These are phyloP conservation scores for Ophion costatus DNA, from an alignment of 2,888 invertebrate species.

Conservation along the genomic window DNA sequence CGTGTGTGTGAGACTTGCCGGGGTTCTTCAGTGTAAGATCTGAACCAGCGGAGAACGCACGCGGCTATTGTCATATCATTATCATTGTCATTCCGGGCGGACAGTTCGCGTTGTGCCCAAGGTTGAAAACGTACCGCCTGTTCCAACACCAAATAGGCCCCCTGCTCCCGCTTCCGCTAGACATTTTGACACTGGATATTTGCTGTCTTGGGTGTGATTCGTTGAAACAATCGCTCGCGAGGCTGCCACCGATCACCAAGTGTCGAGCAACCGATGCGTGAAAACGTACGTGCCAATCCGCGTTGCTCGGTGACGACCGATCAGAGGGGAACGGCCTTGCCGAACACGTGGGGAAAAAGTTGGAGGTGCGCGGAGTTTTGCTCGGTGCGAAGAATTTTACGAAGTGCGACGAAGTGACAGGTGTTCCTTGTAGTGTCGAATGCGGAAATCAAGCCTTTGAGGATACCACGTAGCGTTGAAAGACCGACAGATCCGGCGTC, in stretches of 20 bases:
- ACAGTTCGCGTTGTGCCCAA: constrained; percentile 61
- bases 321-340: constrained; percentile 68
- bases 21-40: constrained; percentile 83
- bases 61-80: constrained; percentile 83
- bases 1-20: constrained; percentile 81
- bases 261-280: constrained; percentile 3
- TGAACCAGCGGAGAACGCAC: constrained; percentile 83
- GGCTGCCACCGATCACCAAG: background rate
- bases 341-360: constrained; percentile 71
- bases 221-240: background rate
- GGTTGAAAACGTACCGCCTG: constrained; percentile 72
- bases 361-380: background rate
- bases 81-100: constrained; percentile 77
- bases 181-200: background rate
- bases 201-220: background rate
- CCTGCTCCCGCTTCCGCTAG: background rate
- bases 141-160: constrained; percentile 7
- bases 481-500: constrained; percentile 1
- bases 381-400: constrained; percentile 16
- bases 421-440: constrained; percentile 29
- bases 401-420: constrained; percentile 11
- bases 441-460: constrained; percentile 2
- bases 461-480: constrained; percentile 28
- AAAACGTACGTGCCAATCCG: background rate
- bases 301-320: constrained; percentile 67